These are phyloP conservation scores for Pomatostomus ruficeps DNA, from an alignment of 2,113 vertebrate genomes.

Conservation along the genomic window DNA sequence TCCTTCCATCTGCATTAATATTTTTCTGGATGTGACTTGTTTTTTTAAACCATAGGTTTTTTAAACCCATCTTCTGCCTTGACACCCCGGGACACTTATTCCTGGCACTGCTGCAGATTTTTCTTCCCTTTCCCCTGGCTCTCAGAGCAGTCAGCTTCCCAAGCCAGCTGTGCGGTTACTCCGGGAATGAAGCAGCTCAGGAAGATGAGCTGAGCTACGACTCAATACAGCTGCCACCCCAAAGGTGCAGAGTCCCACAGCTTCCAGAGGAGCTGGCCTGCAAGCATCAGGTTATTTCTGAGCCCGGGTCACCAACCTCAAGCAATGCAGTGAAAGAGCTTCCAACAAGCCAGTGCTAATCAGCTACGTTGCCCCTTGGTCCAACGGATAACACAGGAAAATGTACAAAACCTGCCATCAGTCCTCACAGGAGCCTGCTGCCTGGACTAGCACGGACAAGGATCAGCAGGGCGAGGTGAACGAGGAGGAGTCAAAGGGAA, in stretches of 20 bases:
- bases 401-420: conserved; percentile 35
- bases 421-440: conserved; percentile 13
- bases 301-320: neutral
- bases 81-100: conserved; percentile 47
- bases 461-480: neutral
- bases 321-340: neutral
- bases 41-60: conserved; percentile 64
- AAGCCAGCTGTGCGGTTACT: neutral
- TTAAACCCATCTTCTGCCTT: conserved; percentile 60
- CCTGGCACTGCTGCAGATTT: conserved; percentile 35
- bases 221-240: neutral
- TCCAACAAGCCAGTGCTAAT: conserved; percentile 3
- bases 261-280: neutral
- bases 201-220: neutral
- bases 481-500: neutral
- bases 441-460: neutral
- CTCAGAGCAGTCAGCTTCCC: neutral
- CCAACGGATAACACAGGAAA: conserved; percentile 7
- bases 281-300: neutral
- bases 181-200: neutral
- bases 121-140: neutral
- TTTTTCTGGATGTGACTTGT: conserved; percentile 56
- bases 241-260: neutral
- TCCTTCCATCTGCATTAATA: conserved; percentile 64
- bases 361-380: conserved; percentile 23